These are phyloP conservation scores for Acleris literana DNA, from an alignment of 2,888 invertebrate genomes.

Conservation along the genomic window DNA sequence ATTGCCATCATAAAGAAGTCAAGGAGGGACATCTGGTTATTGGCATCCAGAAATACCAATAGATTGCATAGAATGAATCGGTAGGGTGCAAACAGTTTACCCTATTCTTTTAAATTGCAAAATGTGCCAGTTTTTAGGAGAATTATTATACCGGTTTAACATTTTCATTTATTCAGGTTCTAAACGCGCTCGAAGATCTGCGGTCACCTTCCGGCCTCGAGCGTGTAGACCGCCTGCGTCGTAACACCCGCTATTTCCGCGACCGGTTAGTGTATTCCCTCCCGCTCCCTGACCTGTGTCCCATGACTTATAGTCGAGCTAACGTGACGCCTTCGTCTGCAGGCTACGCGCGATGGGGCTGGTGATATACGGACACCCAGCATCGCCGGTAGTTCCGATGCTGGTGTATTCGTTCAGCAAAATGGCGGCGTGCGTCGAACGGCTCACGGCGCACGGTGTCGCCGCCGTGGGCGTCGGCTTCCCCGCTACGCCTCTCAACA, in stretches of 20 bases:
- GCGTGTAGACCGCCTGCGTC: slow-evolving; percentile 88
- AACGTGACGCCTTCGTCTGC: slow-evolving; percentile 16
- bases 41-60: no score
- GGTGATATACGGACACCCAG: slow-evolving; percentile 95
- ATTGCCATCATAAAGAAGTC: no score
- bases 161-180: slow-evolving; percentile 71
- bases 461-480: slow-evolving; percentile 98
- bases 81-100: no score
- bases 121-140: no score
- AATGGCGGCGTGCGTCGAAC: slow-evolving; percentile 95
- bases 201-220: slow-evolving; percentile 87
- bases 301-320: no score
- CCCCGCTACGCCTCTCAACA: slow-evolving; percentile 97
- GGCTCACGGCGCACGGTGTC: slow-evolving; percentile 90
- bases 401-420: slow-evolving; percentile 97
- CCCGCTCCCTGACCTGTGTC: not conserved
- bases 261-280: slow-evolving; percentile 43
- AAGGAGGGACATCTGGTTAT: no score
- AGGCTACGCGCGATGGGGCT: slow-evolving; percentile 93
- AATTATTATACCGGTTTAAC: no score
- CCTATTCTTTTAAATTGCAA: no score
- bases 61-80: no score
- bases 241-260: slow-evolving; percentile 86
- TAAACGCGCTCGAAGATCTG: slow-evolving; percentile 93
- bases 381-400: slow-evolving; percentile 98